Base-by-base conservation (phyloP, 2,797 vertebrate species). In the Anisognathus igniventris region DNA sequence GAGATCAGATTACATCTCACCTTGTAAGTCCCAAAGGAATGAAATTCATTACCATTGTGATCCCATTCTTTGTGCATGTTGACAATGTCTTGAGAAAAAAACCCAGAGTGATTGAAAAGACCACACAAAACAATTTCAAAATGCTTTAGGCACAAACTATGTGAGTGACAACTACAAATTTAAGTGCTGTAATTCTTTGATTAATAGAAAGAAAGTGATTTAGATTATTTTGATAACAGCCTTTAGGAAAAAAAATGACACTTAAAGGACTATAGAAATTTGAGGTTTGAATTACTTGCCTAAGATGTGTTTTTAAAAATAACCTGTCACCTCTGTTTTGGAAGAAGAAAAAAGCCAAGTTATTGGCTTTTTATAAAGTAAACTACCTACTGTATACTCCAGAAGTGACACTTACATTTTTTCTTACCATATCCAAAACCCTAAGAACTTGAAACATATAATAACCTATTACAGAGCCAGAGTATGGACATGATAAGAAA, bases 81-180 rank as follows among this genome's bases (percentile, higher is more conserved):
- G 97, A 96, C 96, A 97, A 96, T 86, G 51, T 95, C 91, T 96
- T 81, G 61, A 86, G 74, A 87, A 97, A 96, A 91, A 91, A 78
- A 40, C 3, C 0, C 45, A 68, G 70, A 82, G 84, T 97, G 97
- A 98, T 97, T 97, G 97, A 97, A 98, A 97, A 96, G 97, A 97
- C 96, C 96, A 95, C 95, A 96, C 96, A 97, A 97, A 97, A 97
- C 97, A 97, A 98, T 97, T 97, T 96, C 96, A 98, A 97, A 98
- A 96, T 89, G 96, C 97, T 98, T 96, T 96, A 97, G 97, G 97
- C 97, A 96, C 67, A 96, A 95, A 95, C 92, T 87, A 72, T 81
- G 61, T 96, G 97, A 97, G 96, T 97, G 97, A 97, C 97, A 97
- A 95, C 96, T 97, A 97, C 97, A 97, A 98, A 97, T 97, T 97